phyloP scores from a whole-genome alignment of 2,797 vertebrate species.

The Otus scops region DNA sequence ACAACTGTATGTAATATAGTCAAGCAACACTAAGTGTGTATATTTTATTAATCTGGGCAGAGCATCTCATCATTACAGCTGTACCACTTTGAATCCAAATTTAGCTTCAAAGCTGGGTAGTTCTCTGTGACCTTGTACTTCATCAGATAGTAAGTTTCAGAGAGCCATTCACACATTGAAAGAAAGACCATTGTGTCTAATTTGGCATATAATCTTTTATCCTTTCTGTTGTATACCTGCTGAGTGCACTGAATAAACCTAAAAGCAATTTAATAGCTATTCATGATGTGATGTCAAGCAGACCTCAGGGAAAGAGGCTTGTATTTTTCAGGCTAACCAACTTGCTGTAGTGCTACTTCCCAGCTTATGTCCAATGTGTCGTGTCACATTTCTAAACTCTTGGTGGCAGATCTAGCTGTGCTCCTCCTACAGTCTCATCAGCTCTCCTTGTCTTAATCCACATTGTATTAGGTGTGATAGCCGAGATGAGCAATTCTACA shows the following conservation, averaged over 20 bases:
- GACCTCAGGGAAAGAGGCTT: not conserved
- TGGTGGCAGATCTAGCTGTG: not conserved
- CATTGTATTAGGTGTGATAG: not conserved
- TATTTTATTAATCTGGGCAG: not conserved
- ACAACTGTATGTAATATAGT: not conserved
- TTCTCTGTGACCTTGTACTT: not conserved
- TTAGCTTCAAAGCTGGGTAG: not conserved
- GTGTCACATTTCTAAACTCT: not conserved
- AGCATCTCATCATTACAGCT: not conserved
- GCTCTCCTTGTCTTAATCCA: not conserved
- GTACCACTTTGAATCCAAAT: not conserved
- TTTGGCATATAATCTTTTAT: not conserved
- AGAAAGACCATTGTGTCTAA: not conserved
- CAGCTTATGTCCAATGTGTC: not conserved
- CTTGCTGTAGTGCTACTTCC: not conserved
- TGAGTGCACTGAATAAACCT: not conserved
- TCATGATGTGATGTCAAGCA: not conserved
- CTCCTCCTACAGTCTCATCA: not conserved
- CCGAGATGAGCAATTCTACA: not conserved
- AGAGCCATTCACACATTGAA: not conserved
- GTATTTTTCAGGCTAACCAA: not conserved
- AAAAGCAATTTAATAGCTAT: not conserved
- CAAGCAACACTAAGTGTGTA: not conserved
- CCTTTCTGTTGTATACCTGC: not conserved
- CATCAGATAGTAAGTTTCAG: not conserved